These are phyloP conservation scores for Calliphora vomitoria DNA, from an alignment of 2,888 invertebrate genomes.

Conservation along the genomic window DNA sequence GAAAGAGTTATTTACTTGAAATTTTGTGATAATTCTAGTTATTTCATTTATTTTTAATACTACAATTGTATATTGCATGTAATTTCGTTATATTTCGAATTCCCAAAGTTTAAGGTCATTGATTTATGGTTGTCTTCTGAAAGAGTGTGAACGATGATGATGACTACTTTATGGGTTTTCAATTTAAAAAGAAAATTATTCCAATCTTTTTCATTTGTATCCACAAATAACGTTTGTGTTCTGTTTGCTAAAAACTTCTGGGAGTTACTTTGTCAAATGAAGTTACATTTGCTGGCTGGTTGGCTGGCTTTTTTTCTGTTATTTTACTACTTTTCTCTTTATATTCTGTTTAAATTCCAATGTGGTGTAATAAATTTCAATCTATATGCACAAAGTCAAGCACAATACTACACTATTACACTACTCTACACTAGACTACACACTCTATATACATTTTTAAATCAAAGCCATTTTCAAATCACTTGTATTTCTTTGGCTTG, in stretches of 20 bases:
- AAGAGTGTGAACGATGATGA: background rate
- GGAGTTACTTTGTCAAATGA: conserved; percentile 59
- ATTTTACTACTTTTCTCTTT: background rate
- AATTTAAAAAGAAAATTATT: conserved; percentile 46
- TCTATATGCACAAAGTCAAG: conserved; percentile 72
- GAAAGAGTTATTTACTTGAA: background rate
- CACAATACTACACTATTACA: background rate
- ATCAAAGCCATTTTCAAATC: conserved; percentile 52
- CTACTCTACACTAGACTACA: background rate
- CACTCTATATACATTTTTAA: background rate
- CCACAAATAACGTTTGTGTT: conserved; percentile 7
- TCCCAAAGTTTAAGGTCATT: conserved; percentile 48
- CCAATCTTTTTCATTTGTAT: background rate
- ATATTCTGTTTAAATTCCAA: conserved; percentile 35
- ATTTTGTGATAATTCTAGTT: background rate
- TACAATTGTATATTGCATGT: background rate
- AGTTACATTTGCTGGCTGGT: conserved; percentile 40
- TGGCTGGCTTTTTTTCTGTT: background rate
- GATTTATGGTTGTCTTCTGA: conserved; percentile 35
- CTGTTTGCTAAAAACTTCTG: conserved; percentile 44
- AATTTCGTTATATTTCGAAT: background rate
- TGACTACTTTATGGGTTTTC: conserved; percentile 27
- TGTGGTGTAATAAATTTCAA: conserved; percentile 72
- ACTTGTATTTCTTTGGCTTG: conserved; percentile 46
- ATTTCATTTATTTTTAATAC: background rate